Conservation (phyloP, 2,113 vertebrate species). For the Gopherus evgoodei region DNA sequence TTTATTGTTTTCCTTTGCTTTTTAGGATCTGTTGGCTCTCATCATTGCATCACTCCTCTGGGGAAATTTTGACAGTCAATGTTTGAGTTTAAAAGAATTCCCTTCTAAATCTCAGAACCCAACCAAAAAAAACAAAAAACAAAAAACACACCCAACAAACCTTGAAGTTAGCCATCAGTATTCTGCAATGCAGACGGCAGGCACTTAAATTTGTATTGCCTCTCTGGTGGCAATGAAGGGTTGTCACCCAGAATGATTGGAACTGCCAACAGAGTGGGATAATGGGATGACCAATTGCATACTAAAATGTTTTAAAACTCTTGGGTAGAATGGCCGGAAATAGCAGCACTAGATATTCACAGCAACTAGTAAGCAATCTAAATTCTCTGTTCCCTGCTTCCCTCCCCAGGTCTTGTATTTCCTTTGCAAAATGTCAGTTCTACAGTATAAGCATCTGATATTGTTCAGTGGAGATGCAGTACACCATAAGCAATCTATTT, state of each 20-base stretch:
- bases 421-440: neutral
- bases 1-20: neutral
- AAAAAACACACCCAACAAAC: neutral
- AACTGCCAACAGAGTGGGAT: neutral
- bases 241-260: neutral
- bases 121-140: neutral
- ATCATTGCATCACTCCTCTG: neutral
- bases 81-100: slow-evolving; percentile 5
- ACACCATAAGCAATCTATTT: neutral
- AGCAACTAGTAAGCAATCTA: neutral
- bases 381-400: neutral
- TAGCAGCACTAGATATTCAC: neutral
- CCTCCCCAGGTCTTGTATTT: neutral
- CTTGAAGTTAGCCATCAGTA: neutral
- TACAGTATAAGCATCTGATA: neutral
- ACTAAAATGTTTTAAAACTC: neutral
- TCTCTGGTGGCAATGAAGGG: neutral
- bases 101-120: slow-evolving; percentile 11
- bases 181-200: neutral
- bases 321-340: slow-evolving; percentile 3
- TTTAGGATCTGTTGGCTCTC: neutral
- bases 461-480: neutral
- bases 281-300: rapidly evolving
- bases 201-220: neutral
- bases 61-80: neutral